Conservation (phyloP, 2,888 invertebrate genomes). For the Bibio marci region DNA sequence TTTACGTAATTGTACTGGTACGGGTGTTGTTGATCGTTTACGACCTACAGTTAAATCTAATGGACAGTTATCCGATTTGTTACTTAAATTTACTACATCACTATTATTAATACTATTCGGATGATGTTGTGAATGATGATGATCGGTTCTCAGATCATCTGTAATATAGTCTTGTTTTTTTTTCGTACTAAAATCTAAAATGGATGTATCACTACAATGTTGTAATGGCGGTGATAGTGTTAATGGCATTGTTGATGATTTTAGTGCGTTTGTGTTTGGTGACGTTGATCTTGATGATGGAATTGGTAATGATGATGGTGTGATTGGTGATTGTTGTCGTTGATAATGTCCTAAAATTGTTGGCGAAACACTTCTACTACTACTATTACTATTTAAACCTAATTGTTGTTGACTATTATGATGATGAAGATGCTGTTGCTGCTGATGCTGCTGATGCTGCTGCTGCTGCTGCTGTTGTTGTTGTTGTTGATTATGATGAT, state of each 20-base stretch:
- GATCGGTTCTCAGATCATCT: constrained; percentile 20
- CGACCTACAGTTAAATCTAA: constrained; percentile 65
- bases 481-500: constrained; percentile 52
- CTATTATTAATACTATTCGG: constrained; percentile 39
- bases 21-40: constrained; percentile 46
- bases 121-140: background rate
- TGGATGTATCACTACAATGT: constrained; percentile 38
- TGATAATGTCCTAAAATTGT: constrained; percentile 15
- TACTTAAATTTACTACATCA: constrained; percentile 55
- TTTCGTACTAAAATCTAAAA: constrained; percentile 69
- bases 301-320: constrained; percentile 31
- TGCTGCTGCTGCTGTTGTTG: constrained; percentile 33
- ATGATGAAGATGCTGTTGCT: too few relatives aligned
- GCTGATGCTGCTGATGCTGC: constrained; percentile 43
- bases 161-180: constrained; percentile 32
- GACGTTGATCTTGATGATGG: constrained; percentile 30
- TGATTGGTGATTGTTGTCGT: constrained; percentile 13
- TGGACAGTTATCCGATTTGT: constrained; percentile 45
- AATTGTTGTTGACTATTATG: constrained; percentile 24
- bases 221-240: constrained; percentile 30
- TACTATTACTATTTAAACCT: constrained; percentile 2
- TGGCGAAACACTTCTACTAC: background rate
- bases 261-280: too few relatives aligned
- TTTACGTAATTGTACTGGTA: constrained; percentile 35
- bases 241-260: constrained; percentile 31